Evolutionary conservation across 2,797 vertebrate genomes (phyloP).

Genomic region (Acanthurus leucopareius): DNA sequence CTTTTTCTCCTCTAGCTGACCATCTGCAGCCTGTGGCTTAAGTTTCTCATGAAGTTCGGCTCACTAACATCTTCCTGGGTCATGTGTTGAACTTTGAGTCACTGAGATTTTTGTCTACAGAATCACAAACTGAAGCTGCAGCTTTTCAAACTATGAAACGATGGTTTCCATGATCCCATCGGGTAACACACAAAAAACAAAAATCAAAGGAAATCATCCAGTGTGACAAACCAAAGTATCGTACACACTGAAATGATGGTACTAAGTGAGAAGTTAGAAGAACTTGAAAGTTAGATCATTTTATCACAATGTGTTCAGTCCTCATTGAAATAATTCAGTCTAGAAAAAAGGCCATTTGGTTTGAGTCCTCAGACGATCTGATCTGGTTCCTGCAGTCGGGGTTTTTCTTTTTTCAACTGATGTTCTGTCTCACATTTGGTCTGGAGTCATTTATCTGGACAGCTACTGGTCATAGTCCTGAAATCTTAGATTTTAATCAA

Average conservation of each 20-base stretch:
- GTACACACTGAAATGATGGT: too few species aligned
- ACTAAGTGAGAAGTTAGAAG: too few species aligned
- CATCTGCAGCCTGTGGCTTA: conserved; percentile 16
- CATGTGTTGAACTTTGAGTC: conserved; percentile 20
- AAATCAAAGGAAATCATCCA: too few species aligned
- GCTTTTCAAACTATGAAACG: neutral
- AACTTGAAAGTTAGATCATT: neutral
- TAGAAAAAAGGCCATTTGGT: neutral
- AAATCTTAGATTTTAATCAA: too few species aligned
- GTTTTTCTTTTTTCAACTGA: too few species aligned
- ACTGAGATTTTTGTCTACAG: neutral
- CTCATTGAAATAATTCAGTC: neutral
- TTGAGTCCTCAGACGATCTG: neutral
- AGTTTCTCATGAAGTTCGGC: conserved; percentile 9
- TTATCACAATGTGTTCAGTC: neutral
- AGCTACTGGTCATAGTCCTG: too few species aligned
- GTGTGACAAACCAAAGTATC: too few species aligned
- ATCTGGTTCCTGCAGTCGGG: neutral
- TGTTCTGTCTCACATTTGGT: too few species aligned
- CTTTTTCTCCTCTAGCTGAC: conserved; percentile 13
- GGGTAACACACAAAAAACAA: too few species aligned
- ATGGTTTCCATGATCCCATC: too few species aligned
- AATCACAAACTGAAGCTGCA: neutral
- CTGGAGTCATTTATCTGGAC: neutral
- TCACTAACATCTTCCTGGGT: conserved; percentile 19